Conservation (phyloP, 1,140 invertebrate genomes). For the Babylonia areolata region DNA sequence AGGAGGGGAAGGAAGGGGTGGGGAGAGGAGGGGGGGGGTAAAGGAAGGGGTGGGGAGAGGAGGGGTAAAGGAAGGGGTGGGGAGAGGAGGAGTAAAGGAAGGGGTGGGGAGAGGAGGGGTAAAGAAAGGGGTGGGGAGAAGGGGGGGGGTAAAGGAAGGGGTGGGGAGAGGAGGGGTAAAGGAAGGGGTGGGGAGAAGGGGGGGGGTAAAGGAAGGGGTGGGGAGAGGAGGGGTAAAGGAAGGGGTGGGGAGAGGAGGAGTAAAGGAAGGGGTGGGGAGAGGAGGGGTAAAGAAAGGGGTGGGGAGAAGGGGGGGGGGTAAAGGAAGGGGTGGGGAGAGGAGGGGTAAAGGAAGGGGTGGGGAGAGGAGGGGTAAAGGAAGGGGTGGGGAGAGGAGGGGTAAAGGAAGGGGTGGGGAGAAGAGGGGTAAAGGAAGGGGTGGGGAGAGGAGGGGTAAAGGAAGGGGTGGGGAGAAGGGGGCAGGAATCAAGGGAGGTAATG, state of each 20-base stretch:
- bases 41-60: not conserved
- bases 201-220: not conserved
- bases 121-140: not conserved
- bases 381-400: not conserved
- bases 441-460: not conserved
- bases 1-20: not conserved
- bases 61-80: not conserved
- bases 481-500: no score
- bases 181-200: not conserved
- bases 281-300: not conserved
- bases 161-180: not conserved
- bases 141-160: not conserved
- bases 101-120: not conserved
- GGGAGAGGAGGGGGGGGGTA: not conserved
- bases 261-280: not conserved
- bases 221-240: not conserved
- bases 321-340: not conserved
- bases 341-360: not conserved
- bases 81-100: not conserved
- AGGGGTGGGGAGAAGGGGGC: not conserved
- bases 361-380: not conserved
- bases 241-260: not conserved
- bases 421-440: not conserved
- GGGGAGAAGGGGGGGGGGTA: not conserved
- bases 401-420: not conserved